Conservation (phyloP, 2,888 invertebrate genomes). For the Netelia inedita region DNA sequence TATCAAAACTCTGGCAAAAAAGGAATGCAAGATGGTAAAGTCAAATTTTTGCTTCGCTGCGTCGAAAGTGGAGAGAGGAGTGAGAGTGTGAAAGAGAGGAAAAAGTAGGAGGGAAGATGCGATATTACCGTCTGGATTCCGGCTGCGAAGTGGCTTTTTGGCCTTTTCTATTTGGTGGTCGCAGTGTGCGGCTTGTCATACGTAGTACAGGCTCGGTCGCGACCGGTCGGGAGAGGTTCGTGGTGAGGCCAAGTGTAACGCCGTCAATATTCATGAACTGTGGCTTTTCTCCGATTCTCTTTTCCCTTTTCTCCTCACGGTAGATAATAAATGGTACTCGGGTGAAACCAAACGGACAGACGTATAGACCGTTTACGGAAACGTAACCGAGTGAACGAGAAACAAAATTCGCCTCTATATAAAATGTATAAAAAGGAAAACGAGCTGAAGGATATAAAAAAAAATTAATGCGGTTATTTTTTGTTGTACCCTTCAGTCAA, state of each 20-base stretch:
- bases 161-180: background rate
- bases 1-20: background rate
- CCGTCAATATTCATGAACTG: constrained; percentile 66
- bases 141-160: background rate
- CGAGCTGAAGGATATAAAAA: too few relatives aligned
- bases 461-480: too few relatives aligned
- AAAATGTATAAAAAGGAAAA: too few relatives aligned
- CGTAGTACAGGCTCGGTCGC: constrained; percentile 25
- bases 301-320: too few relatives aligned
- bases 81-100: background rate
- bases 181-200: background rate
- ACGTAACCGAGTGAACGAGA: too few relatives aligned
- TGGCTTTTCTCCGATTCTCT: constrained; percentile 4
- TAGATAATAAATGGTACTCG: too few relatives aligned
- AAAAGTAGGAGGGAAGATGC: background rate
- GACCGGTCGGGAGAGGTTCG: constrained; percentile 18
- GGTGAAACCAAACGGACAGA: too few relatives aligned
- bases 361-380: too few relatives aligned
- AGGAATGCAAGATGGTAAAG: background rate
- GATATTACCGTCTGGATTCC: background rate
- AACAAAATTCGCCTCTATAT: too few relatives aligned
- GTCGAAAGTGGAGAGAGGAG: background rate
- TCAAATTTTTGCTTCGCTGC: background rate
- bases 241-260: constrained; percentile 46
- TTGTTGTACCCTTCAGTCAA: too few relatives aligned